Percentiles rank a stretch among this genome's conserved stretches.
phyloP scores from a whole-genome alignment of 2,113 vertebrate genomes.

The Psittacula cyanocephala region DNA sequence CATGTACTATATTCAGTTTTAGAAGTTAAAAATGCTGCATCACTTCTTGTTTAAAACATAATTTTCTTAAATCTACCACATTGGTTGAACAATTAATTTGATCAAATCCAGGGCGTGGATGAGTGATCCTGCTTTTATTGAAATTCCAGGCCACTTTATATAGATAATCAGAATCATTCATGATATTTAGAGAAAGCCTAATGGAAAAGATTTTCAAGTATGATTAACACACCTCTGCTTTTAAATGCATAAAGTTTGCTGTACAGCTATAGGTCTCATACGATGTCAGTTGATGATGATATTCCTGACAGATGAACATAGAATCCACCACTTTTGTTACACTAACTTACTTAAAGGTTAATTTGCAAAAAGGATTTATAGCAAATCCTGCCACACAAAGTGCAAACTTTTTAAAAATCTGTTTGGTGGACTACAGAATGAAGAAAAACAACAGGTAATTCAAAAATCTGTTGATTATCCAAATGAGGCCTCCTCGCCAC shows the following conservation, averaged over 20 bases:
- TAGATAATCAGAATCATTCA: background rate
- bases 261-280: background rate
- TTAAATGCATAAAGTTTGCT: background rate
- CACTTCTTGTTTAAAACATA: background rate
- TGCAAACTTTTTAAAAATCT: background rate
- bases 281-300: background rate
- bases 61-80: background rate
- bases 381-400: background rate
- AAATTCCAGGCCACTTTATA: background rate
- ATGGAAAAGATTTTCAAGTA: background rate
- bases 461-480: conserved; percentile 35
- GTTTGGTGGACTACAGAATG: background rate
- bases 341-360: background rate
- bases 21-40: background rate
- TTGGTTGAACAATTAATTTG: background rate
- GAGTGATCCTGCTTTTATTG: background rate
- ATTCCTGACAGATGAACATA: background rate
- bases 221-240: background rate
- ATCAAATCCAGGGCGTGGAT: background rate
- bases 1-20: background rate
- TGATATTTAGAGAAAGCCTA: background rate
- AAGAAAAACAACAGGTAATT: background rate
- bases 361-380: background rate
- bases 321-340: background rate
- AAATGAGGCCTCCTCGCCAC: background rate